Base-by-base conservation (phyloP, 2,113 vertebrate genomes). In the Oryctolagus cuniculus region DNA sequence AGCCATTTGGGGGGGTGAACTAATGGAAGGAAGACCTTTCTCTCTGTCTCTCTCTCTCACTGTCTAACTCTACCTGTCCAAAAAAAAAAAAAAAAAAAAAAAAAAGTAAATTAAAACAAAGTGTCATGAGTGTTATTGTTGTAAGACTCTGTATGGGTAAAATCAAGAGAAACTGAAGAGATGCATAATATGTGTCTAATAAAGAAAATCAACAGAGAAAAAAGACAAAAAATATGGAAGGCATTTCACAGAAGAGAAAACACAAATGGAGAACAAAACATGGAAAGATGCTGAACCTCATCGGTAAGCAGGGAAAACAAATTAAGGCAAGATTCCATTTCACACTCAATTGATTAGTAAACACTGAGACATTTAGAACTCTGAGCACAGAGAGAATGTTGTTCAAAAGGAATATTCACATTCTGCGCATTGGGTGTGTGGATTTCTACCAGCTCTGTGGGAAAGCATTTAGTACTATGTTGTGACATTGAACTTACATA, bases 241-340 rank as follows among this genome's bases (percentile, higher is more conserved):
- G 70, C 9, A 73, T 89, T 91, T 91, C 83, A 73, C 83, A 96
- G 84, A 90, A 67, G 70, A 86, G 64, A 73, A 96, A 89, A 90
- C 84, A 77, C 29, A 86, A 89, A 87, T 61, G 34, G 75, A 31
- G 70, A 93, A 83, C 58, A 91, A 96, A 66, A 90, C 29, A 51
- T 8, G n/a, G 92, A 91, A 85, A 88, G 34, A 61, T 36, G 70
- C 51, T 19, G 38, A 92, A 85, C 21, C 25, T 91, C 80, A 87
- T 93, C 77, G 87, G 93, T 72, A 77, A 84, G n/a, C 44, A 91
- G 29, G 75, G 66, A 96, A 84, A 84, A 94, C 95, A 95, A 80
- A 94, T 93, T 55, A 63, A 0, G 3, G 49, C 53, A 91, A 80
- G 89, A 69, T 86, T 91, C 63, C 58, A 95, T 91, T 95, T 95